phyloP scores from a whole-genome alignment of 2,797 vertebrate genomes.

The Melanotaenia trifasciata region DNA sequence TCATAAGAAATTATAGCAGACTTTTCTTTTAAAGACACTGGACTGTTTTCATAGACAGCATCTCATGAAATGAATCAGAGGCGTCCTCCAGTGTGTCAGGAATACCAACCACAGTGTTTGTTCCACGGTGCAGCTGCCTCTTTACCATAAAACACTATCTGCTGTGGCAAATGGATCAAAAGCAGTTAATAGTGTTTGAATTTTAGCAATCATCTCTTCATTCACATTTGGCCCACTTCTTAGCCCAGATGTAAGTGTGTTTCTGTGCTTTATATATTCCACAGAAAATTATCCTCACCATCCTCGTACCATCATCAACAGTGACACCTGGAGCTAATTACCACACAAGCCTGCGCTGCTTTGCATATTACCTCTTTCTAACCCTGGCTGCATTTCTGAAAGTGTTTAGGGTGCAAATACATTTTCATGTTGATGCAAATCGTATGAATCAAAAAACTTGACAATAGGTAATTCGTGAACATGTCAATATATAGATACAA shows the following conservation, averaged over 20 bases:
- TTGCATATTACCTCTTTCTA: conserved; percentile 7
- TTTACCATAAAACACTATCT: conserved; percentile 11
- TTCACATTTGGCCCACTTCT: conserved; percentile 65
- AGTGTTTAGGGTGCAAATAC: neutral
- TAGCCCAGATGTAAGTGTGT: conserved; percentile 61
- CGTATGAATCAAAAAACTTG: too few species aligned
- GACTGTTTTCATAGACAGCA: conserved; percentile 10
- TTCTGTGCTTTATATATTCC: conserved; percentile 58
- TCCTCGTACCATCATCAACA: conserved; percentile 37
- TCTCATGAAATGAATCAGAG: neutral
- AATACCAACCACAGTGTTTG: conserved; percentile 35
- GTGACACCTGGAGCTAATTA: conserved; percentile 48
- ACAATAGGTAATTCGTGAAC: neutral
- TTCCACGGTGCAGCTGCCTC: conserved; percentile 25
- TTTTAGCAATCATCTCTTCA: conserved; percentile 42
- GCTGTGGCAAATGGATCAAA: conserved; percentile 34
- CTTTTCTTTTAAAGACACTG: conserved; percentile 23
- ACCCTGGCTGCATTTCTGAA: neutral
- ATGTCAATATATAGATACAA: too few species aligned
- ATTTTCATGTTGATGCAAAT: neutral
- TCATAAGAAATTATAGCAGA: conserved; percentile 21
- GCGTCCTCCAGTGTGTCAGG: conserved; percentile 10
- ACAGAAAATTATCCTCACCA: conserved; percentile 43
- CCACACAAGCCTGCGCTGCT: conserved; percentile 4
- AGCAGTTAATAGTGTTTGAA: conserved; percentile 42